Evolutionary conservation across 2,888 invertebrate species (phyloP), one percentile per base, ranked within the genome.

Genomic region (Dasypolia templi): DNA sequence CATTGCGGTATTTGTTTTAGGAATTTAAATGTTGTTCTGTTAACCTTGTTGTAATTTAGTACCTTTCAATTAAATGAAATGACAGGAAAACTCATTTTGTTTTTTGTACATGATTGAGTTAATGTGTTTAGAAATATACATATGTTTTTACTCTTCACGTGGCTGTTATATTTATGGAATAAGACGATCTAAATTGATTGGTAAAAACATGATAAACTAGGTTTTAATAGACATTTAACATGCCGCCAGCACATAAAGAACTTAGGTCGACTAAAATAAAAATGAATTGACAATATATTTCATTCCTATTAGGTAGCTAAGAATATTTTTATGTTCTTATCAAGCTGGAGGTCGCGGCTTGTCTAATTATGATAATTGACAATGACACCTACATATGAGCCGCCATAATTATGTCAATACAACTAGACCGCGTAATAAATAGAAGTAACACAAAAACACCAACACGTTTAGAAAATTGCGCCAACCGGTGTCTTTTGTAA

Each of bases 381-480:
- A 61, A 68, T 73, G 69, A 74, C 86, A 87, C 81, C 44, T 85
- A 71, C 62, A 64, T 55, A 79, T n/a, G 32, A 72, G 32, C 77
- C 66, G 71, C 46, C 35, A 42, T 70, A 85, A 81, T 81, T 79
- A 86, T 77, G 87, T 85, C 87, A 76, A 66, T 17, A 69, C 59
- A 73, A 79, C 46, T 71, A 67, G 51, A 35, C 22, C 70, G 19
- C 59, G 61, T 74, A 77, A 87, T 87, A 85, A 87, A 87, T 81
- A 81, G 77, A 76, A 55, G 55, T 53, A 56, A 51, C 66, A 71
- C 59, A 83, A 82, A 75, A 75, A 69, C 35, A 26, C 5, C 3
- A 83, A 83, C 85, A 85, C 80, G 83, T 85, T 82, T 84, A 84
- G 87, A 80, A 88, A 89, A 89, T 85, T 84, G 86, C 85, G 79